Percentiles rank a stretch among this genome's conserved stretches.
phyloP scores from a whole-genome alignment of 2,888 invertebrate genomes.

The Nyleta sp. region DNA sequence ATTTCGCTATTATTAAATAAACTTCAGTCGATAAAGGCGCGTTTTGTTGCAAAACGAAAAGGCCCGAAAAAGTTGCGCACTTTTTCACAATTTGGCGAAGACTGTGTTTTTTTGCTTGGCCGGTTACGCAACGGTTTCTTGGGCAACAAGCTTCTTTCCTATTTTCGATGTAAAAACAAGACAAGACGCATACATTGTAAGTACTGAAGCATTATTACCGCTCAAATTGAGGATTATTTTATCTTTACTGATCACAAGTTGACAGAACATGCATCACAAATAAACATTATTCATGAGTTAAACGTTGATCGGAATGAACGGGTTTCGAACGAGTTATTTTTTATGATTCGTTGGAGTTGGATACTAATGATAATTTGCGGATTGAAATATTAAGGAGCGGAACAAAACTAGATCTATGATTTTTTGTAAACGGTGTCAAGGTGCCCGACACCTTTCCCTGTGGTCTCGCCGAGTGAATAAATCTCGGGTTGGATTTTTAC shows the following conservation, averaged over 20 bases:
- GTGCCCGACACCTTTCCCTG: slow-evolving; percentile 42
- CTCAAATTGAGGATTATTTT: neutral
- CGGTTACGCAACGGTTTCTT: too few relatives aligned
- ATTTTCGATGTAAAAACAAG: too few relatives aligned
- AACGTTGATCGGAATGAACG: neutral
- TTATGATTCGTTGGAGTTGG: neutral
- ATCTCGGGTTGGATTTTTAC: too few relatives aligned
- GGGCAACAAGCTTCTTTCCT: too few relatives aligned
- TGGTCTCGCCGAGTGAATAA: too few relatives aligned
- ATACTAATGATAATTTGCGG: slow-evolving; percentile 1
- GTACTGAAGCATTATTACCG: neutral
- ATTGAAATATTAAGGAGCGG: slow-evolving; percentile 30
- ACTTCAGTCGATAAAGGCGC: slow-evolving; percentile 45
- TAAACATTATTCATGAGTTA: neutral
- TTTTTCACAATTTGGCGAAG: too few relatives aligned
- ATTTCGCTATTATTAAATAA: slow-evolving; percentile 25
- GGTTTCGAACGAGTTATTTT: neutral
- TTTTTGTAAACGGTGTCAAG: slow-evolving; percentile 53
- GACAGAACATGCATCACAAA: neutral
- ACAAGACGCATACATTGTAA: neutral
- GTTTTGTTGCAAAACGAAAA: neutral
- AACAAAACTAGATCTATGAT: slow-evolving; percentile 42
- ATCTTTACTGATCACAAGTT: slow-evolving; percentile 13
- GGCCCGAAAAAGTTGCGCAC: too few relatives aligned
- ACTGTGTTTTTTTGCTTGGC: too few relatives aligned